Conservation (phyloP, 1,140 invertebrate species). For the Trichomalopsis sarcophagae region DNA sequence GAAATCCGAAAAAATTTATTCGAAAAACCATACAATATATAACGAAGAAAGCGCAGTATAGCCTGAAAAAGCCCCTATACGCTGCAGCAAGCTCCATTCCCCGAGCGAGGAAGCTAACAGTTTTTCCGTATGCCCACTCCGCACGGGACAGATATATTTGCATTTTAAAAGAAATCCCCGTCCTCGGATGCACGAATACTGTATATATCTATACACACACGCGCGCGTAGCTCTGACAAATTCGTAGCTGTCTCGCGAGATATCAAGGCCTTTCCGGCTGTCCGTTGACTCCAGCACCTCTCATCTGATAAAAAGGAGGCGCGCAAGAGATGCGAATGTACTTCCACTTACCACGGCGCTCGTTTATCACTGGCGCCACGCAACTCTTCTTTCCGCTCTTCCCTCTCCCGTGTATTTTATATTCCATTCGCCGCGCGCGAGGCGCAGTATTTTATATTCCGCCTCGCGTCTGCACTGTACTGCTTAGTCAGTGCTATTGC, state of each 20-base stretch:
- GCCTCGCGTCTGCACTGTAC: not conserved
- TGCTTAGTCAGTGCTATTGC: constrained; percentile 3
- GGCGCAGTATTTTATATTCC: constrained; percentile 36
- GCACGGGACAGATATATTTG: constrained; percentile 61
- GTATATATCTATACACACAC: not conserved
- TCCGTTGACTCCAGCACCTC: constrained; percentile 34
- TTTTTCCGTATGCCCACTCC: constrained; percentile 60
- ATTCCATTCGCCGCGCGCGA: constrained; percentile 41
- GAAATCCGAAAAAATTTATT: no score
- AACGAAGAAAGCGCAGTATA: not conserved
- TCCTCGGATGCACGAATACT: constrained; percentile 4
- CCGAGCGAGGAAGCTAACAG: constrained; percentile 59
- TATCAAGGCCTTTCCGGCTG: constrained; percentile 55
- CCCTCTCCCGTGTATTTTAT: constrained; percentile 21
- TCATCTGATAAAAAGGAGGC: constrained; percentile 34
- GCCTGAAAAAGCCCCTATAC: not conserved
- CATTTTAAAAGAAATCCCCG: constrained; percentile 68
- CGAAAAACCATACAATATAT: no score
- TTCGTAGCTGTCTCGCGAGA: constrained; percentile 65
- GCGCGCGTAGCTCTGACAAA: constrained; percentile 62
- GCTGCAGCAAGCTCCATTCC: constrained; percentile 3
- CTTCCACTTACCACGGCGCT: constrained; percentile 34
- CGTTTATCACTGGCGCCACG: constrained; percentile 23
- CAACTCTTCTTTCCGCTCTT: not conserved
- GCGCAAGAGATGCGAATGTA: constrained; percentile 52